phyloP scores from a whole-genome alignment of 1,140 invertebrate species.

The Psilanteris sp. region DNA sequence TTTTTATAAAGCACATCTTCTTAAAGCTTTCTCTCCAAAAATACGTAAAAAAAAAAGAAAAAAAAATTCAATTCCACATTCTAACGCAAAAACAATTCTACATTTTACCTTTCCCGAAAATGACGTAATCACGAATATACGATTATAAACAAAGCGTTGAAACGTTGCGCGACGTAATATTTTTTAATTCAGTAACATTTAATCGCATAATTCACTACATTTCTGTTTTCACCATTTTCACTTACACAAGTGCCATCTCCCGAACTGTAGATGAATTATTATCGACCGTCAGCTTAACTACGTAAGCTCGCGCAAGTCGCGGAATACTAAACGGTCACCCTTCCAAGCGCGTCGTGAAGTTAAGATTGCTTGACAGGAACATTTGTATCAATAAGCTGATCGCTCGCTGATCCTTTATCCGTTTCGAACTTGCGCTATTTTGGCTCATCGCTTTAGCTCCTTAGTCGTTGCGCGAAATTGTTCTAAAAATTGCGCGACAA shows the following conservation, averaged over 20 bases:
- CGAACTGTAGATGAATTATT: constrained; percentile 34
- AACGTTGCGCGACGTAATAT: too few relatives aligned
- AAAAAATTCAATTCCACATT: too few relatives aligned
- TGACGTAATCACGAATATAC: too few relatives aligned
- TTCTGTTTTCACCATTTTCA: constrained; percentile 19
- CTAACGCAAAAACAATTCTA: too few relatives aligned
- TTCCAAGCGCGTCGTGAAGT: constrained; percentile 1
- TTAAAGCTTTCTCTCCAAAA: not conserved
- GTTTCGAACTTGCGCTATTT: constrained; percentile 6
- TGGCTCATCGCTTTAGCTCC: not conserved
- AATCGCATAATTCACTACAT: too few relatives aligned
- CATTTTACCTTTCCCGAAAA: too few relatives aligned
- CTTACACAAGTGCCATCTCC: constrained; percentile 18
- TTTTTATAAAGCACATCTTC: constrained; percentile 20
- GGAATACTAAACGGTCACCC: constrained; percentile 49
- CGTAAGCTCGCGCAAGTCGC: constrained; percentile 11
- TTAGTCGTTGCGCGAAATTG: not conserved
- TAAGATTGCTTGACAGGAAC: constrained; percentile 24
- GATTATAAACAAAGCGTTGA: too few relatives aligned
- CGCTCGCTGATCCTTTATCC: constrained; percentile 14
- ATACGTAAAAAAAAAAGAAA: constrained; percentile 1
- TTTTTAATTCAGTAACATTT: too few relatives aligned
- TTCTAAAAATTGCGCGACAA: not conserved
- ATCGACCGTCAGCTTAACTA: constrained; percentile 23
- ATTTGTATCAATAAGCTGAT: constrained; percentile 42